Conservation (phyloP, 2,888 invertebrate species). For the Dorcus hopei region DNA sequence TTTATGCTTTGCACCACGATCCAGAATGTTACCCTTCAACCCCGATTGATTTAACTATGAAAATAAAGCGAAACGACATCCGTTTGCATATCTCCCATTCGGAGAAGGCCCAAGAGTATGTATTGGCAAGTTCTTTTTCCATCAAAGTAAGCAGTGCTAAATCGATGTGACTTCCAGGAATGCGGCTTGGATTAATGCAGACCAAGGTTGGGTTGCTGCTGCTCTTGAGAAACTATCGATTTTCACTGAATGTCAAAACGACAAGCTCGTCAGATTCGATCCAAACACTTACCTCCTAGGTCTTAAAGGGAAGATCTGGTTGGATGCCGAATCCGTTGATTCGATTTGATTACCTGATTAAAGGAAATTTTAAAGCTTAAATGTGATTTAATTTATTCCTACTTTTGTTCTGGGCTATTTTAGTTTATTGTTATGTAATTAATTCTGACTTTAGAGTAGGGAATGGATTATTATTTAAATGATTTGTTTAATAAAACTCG, state of each 20-base stretch:
- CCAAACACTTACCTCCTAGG: slow-evolving; percentile 21
- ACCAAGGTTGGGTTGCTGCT: slow-evolving; percentile 30
- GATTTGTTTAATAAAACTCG: too few species aligned
- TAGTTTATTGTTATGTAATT: too few species aligned
- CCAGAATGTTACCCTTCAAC: slow-evolving; percentile 43
- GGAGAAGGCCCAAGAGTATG: slow-evolving; percentile 40
- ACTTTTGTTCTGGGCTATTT: too few species aligned
- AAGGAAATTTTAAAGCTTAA: too few species aligned
- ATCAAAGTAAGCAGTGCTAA: not conserved
- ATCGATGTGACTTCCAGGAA: slow-evolving; percentile 25
- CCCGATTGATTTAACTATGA: slow-evolving; percentile 44
- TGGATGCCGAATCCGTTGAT: slow-evolving; percentile 9
- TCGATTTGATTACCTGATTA: too few species aligned
- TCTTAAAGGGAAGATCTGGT: slow-evolving; percentile 21
- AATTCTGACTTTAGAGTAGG: too few species aligned
- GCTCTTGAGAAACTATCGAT: slow-evolving; percentile 27
- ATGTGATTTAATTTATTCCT: too few species aligned
- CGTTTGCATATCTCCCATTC: slow-evolving; percentile 36
- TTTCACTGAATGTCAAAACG: slow-evolving; percentile 22
- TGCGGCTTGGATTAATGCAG: slow-evolving; percentile 35
- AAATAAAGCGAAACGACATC: slow-evolving; percentile 31
- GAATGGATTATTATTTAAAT: too few species aligned
- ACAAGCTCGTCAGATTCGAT: slow-evolving; percentile 13
- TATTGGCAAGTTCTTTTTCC: slow-evolving; percentile 31
- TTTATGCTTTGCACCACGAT: slow-evolving; percentile 40